Percentiles rank a stretch among this genome's conserved stretches.
phyloP scores from a whole-genome alignment of 2,888 invertebrate genomes.

The Erynnis tages region DNA sequence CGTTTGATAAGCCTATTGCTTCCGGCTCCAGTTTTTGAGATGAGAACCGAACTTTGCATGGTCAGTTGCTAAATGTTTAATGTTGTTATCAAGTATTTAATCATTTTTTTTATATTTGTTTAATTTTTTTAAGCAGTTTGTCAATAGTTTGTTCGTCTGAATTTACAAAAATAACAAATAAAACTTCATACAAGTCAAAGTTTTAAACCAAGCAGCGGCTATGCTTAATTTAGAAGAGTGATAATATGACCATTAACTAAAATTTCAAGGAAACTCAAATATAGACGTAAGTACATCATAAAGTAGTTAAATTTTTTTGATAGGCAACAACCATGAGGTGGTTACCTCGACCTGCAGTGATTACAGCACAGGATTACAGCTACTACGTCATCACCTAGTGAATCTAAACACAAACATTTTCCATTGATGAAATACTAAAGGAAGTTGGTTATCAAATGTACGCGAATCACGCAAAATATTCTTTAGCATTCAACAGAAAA shows the following conservation, averaged over 20 bases:
- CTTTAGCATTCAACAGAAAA: neutral
- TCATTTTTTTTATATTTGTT: too few relatives aligned
- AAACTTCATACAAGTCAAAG: too few relatives aligned
- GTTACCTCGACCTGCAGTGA: neutral
- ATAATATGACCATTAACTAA: too few relatives aligned
- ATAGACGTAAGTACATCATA: too few relatives aligned
- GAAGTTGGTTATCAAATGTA: neutral
- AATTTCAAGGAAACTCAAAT: too few relatives aligned
- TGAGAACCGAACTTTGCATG: neutral
- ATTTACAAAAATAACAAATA: too few relatives aligned
- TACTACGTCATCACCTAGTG: neutral
- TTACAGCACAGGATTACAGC: constrained; percentile 5
- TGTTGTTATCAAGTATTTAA: neutral
- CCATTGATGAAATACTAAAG: neutral
- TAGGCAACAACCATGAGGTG: neutral
- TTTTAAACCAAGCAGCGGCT: too few relatives aligned
- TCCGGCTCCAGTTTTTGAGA: constrained; percentile 24
- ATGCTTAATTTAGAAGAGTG: too few relatives aligned
- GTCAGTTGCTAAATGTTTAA: neutral
- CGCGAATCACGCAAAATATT: neutral
- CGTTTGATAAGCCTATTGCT: constrained; percentile 30
- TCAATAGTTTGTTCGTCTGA: too few relatives aligned
- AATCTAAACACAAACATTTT: neutral
- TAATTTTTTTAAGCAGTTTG: too few relatives aligned
- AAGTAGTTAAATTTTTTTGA: neutral